Percentiles rank a stretch among this genome's conserved stretches.
These are phyloP conservation scores for Gobiocypris rarus DNA, from an alignment of 2,113 vertebrate species.

Conservation along the genomic window DNA sequence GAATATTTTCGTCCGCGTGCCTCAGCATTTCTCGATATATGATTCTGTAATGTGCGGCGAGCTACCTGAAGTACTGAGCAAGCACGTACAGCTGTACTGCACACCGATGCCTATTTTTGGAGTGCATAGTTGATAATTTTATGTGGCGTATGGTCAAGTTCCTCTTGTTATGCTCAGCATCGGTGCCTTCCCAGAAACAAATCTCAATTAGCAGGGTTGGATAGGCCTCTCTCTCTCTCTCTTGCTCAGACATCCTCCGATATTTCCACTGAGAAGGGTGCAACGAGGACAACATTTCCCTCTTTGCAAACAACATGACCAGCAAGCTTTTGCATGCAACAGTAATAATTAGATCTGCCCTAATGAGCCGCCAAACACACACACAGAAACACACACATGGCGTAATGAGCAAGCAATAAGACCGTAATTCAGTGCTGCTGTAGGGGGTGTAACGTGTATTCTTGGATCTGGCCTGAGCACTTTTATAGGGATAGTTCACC, in stretches of 20 bases:
- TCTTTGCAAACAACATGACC: constrained; percentile 62
- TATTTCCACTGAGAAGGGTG: constrained; percentile 44
- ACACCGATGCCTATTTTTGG: constrained; percentile 18
- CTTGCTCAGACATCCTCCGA: background rate
- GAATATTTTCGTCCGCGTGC: constrained; percentile 12
- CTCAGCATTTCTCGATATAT: constrained; percentile 37
- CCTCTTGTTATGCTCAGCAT: constrained; percentile 45
- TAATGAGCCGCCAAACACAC: constrained; percentile 68
- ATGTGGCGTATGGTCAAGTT: constrained; percentile 42
- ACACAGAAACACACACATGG: constrained; percentile 50
- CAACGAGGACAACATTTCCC: constrained; percentile 46
- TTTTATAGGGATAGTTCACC: background rate
- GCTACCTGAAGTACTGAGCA: constrained; percentile 37
- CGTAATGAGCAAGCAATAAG: constrained; percentile 70
- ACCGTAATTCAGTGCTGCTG: constrained; percentile 72
- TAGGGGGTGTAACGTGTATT: constrained; percentile 57
- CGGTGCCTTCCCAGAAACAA: constrained; percentile 55
- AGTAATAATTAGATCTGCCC: constrained; percentile 80
- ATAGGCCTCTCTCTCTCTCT: constrained; percentile 19
- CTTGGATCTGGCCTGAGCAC: background rate
- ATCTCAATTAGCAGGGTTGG: constrained; percentile 55
- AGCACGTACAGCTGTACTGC: background rate
- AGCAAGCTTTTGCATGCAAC: constrained; percentile 79
- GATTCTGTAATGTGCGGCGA: constrained; percentile 9
- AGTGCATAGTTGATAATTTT: constrained; percentile 16